Evolutionary conservation across 2,888 invertebrate species (phyloP).

Genomic region (Chironomus riparius): DNA sequence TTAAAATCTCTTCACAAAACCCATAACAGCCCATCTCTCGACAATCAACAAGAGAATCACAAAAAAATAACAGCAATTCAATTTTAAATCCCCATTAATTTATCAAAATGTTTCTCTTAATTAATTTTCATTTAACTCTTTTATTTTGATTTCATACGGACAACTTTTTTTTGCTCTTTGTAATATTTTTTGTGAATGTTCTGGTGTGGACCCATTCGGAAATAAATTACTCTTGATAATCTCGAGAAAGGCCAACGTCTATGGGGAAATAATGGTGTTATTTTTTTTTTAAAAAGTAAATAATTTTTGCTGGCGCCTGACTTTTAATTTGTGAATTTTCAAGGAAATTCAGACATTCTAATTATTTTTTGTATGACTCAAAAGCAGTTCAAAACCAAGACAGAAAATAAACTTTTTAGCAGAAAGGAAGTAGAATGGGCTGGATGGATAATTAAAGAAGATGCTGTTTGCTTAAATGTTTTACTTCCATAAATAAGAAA

Average conservation of each 20-base stretch:
- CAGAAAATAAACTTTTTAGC: not conserved
- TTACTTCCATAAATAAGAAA: no score
- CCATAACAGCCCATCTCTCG: no score
- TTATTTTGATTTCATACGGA: no score
- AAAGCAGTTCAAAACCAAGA: no score
- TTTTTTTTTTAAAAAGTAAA: not conserved
- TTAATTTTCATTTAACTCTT: no score
- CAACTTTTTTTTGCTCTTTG: no score
- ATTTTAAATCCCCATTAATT: no score
- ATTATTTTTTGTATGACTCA: not conserved
- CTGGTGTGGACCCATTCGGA: not conserved
- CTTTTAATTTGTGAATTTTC: not conserved
- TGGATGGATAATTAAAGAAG: slow-evolving; percentile 5
- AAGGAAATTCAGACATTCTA: not conserved
- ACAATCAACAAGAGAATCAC: no score
- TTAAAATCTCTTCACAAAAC: no score
- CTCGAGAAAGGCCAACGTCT: not conserved
- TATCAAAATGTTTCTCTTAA: no score
- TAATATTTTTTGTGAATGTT: no score
- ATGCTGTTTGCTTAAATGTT: not conserved
- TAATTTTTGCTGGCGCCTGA: not conserved
- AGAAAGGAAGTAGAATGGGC: not conserved
- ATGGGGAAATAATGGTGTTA: not conserved
- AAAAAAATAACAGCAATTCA: no score
- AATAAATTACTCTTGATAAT: not conserved